A percentile compares a stretch with the other conserved stretches of the same genome.
Evolutionary conservation across 92 coral and sea anemone species (phyloP).

Genomic region (Anthopleura xanthogrammica): DNA sequence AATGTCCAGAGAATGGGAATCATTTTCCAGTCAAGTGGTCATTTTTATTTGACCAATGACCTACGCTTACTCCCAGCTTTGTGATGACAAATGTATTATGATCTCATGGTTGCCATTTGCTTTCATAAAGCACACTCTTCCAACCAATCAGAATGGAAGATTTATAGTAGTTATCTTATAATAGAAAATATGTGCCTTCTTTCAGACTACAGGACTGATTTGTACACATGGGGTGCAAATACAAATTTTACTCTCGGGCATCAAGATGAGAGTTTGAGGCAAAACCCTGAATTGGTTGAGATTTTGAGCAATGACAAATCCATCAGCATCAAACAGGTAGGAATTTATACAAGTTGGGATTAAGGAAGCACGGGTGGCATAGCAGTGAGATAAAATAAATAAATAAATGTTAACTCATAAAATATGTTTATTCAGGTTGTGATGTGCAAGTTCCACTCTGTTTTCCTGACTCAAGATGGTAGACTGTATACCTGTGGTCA

Average conservation of each 20-base stretch:
- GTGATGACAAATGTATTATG: too few species aligned
- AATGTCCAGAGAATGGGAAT: too few species aligned
- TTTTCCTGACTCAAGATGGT: conserved; percentile 78
- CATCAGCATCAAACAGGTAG: conserved; percentile 62
- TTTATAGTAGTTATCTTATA: too few species aligned
- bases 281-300: conserved; percentile 79
- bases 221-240: conserved; percentile 90
- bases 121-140: too few species aligned
- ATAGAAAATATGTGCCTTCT: neutral
- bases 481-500: conserved; percentile 94
- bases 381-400: too few species aligned
- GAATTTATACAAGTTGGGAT: neutral
- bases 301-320: conserved; percentile 40
- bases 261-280: conserved; percentile 78
- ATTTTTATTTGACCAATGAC: too few species aligned
- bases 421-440: conserved; percentile 54
- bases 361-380: too few species aligned
- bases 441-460: conserved; percentile 92
- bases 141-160: too few species aligned
- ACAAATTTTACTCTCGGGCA: conserved; percentile 96
- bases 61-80: too few species aligned
- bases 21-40: too few species aligned
- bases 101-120: too few species aligned
- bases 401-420: too few species aligned
- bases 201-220: conserved; percentile 32